Evolutionary conservation across 2,797 vertebrate species (phyloP).

Genomic region (Brotogeris chrysoptera): DNA sequence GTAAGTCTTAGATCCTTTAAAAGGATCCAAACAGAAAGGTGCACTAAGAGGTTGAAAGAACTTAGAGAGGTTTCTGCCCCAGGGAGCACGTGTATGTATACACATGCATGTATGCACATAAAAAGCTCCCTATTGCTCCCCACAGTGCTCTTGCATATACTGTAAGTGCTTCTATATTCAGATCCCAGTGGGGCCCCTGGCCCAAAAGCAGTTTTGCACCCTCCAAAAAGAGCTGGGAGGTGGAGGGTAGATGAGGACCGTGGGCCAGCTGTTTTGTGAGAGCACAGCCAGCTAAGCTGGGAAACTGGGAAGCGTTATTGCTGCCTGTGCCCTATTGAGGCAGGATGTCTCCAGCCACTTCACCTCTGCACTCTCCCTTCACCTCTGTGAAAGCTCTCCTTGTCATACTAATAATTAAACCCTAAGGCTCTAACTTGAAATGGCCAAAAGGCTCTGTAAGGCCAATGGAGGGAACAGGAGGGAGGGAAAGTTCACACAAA

Average conservation of each 20-base stretch:
- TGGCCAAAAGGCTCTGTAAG: constrained; percentile 12
- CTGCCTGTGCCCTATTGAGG: background rate
- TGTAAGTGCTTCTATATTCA: background rate
- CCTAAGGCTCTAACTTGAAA: constrained; percentile 29
- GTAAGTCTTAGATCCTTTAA: background rate
- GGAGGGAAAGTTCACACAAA: constrained; percentile 28
- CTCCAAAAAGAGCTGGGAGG: background rate
- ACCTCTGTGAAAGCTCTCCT: constrained; percentile 25
- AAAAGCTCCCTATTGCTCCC: background rate
- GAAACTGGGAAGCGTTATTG: background rate
- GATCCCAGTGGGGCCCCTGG: background rate
- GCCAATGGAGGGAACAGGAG: background rate
- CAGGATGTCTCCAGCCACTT: constrained; percentile 41
- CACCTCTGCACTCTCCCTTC: constrained; percentile 38
- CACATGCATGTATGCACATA: background rate
- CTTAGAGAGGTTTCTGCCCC: background rate
- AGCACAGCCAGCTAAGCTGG: background rate
- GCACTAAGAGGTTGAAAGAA: background rate
- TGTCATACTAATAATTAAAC: constrained; percentile 51
- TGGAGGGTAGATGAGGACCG: background rate
- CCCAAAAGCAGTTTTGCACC: background rate
- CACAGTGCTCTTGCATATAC: background rate
- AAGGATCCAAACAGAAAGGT: background rate
- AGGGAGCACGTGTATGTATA: background rate
- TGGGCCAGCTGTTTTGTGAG: background rate